Conservation (phyloP, 2,888 invertebrate species). For the Polydrusus pterygomalis region DNA sequence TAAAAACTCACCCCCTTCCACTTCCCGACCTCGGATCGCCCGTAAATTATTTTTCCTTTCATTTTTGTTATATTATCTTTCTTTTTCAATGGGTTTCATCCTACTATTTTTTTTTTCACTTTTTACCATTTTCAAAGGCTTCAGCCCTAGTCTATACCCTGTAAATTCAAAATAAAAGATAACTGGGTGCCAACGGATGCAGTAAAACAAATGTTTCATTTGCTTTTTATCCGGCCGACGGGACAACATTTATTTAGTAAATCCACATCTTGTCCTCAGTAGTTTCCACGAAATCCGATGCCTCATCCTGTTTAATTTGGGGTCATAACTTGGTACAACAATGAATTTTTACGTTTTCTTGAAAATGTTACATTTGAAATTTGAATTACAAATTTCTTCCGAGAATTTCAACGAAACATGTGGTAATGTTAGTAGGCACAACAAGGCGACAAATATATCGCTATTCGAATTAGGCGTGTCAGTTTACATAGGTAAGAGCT, state of each 20-base stretch:
- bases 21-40: too few species aligned
- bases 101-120: too few species aligned
- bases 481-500: neutral
- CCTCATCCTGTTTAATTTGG: conserved; percentile 25
- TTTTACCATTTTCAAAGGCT: too few species aligned
- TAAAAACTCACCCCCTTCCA: too few species aligned
- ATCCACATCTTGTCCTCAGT: neutral
- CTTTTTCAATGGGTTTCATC: too few species aligned
- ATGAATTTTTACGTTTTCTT: conserved; percentile 17
- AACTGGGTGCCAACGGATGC: conserved; percentile 6
- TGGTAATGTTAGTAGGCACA: neutral
- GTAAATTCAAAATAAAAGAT: neutral
- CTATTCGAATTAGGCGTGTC: neutral
- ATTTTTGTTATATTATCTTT: too few species aligned
- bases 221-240: conserved; percentile 12
- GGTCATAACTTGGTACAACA: neutral
- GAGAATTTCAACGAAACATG: conserved; percentile 2
- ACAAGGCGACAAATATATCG: neutral
- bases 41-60: too few species aligned
- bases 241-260: conserved; percentile 14
- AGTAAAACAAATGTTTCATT: conserved; percentile 12
- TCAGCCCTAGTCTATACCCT: too few species aligned
- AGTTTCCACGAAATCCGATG: conserved; percentile 9
- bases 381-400: conserved; percentile 17
- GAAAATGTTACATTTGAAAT: neutral